A percentile compares a stretch with the other conserved stretches of the same genome.
phyloP scores from a whole-genome alignment of 2,888 invertebrate genomes.

The Leptinotarsa rubiginosa region DNA sequence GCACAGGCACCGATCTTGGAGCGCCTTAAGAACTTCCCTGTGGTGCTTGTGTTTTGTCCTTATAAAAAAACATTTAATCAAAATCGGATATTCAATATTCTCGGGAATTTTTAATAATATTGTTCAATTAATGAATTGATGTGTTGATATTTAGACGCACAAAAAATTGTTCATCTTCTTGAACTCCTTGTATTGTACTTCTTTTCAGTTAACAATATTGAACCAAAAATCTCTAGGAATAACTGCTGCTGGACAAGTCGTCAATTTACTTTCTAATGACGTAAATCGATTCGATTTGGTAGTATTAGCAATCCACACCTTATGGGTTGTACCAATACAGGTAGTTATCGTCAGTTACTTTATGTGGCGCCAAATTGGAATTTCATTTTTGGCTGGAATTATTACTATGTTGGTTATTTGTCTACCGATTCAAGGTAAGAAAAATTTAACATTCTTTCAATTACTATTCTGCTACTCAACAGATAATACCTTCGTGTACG shows the following conservation, averaged over 20 bases:
- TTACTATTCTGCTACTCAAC: not conserved
- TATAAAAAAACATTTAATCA: too few relatives aligned
- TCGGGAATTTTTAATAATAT: too few relatives aligned
- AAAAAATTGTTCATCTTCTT: too few relatives aligned
- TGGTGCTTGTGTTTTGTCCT: too few relatives aligned
- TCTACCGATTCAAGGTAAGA: constrained; percentile 67
- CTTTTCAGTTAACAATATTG: constrained; percentile 70
- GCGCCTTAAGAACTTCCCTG: too few relatives aligned
- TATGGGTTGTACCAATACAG: constrained; percentile 85
- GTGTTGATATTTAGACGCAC: too few relatives aligned
- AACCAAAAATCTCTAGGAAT: constrained; percentile 79
- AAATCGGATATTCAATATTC: too few relatives aligned
- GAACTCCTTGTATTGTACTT: too few relatives aligned
- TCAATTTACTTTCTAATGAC: constrained; percentile 87
- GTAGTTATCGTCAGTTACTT: constrained; percentile 73
- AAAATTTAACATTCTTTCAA: not conserved
- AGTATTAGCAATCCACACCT: constrained; percentile 77
- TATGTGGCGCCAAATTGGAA: constrained; percentile 70
- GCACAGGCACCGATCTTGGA: too few relatives aligned
- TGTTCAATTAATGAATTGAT: too few relatives aligned
- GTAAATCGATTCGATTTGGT: constrained; percentile 83
- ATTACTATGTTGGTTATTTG: constrained; percentile 69
- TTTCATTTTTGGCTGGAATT: constrained; percentile 73
- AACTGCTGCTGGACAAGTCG: constrained; percentile 85
- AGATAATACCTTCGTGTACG: not conserved